Conservation (phyloP, 92 coral and sea anemone genomes). For the Blastomussa wellsi region DNA sequence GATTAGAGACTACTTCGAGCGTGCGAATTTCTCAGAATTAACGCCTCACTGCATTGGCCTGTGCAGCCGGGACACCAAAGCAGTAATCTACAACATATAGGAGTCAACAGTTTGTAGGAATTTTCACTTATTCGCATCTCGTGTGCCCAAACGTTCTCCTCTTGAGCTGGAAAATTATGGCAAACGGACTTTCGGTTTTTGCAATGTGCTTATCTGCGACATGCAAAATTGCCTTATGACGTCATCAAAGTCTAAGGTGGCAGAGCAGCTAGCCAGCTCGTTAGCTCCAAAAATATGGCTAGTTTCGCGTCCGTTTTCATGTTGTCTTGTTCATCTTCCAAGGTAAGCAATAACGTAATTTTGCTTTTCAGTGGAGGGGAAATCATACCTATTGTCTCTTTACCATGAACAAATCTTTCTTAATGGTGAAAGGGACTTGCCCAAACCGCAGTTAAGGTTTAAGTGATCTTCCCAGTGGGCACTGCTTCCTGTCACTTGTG, state of each 20-base stretch:
- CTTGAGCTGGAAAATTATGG: not conserved
- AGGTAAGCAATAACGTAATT: not conserved
- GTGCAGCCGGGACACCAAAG: not conserved
- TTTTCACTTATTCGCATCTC: not conserved
- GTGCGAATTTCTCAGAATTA: constrained; percentile 33
- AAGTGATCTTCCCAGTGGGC: not conserved
- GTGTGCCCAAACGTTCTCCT: not conserved
- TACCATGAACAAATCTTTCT: not conserved
- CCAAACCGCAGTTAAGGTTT: not conserved
- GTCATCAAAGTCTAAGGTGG: not conserved
- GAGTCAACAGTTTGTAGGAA: not conserved
- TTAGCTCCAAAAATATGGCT: not conserved
- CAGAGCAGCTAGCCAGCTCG: not conserved
- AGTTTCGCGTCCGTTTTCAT: not conserved
- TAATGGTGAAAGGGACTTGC: not conserved
- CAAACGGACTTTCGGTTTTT: not conserved
- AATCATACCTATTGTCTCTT: not conserved
- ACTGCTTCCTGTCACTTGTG: not conserved
- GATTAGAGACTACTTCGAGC: constrained; percentile 4
- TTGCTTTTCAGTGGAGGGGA: not conserved
- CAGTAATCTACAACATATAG: not conserved
- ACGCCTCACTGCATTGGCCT: constrained; percentile 25
- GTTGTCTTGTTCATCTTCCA: not conserved
- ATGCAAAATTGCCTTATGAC: not conserved
- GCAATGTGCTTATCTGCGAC: not conserved